Percentiles rank a stretch among this genome's conserved stretches.
These are phyloP conservation scores for Drosophila kepulauana DNA, from an alignment of 1,140 invertebrate species.

Conservation along the genomic window DNA sequence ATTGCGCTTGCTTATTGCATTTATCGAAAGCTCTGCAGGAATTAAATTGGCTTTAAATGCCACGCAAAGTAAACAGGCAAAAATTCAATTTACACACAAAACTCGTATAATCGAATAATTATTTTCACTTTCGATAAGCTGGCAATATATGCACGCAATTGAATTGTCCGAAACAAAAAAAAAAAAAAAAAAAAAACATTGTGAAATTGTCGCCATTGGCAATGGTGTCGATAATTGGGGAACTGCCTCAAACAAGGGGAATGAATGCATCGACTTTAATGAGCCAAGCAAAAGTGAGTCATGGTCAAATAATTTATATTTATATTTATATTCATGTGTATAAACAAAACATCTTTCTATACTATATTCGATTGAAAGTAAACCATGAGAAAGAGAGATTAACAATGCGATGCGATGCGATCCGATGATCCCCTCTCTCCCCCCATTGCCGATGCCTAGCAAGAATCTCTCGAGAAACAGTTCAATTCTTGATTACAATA, in stretches of 20 bases:
- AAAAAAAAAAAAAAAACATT: slow-evolving; percentile 4
- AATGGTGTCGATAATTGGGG: slow-evolving; percentile 33
- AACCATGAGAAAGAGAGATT: slow-evolving; percentile 23
- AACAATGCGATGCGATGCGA: slow-evolving; percentile 4
- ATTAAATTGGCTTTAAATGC: slow-evolving; percentile 23
- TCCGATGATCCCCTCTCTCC: neutral
- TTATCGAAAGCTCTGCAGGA: slow-evolving; percentile 11
- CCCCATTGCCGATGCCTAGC: too few species aligned
- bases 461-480: neutral
- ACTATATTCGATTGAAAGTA: slow-evolving; percentile 7
- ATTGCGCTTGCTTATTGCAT: slow-evolving; percentile 20
- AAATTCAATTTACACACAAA: slow-evolving; percentile 21
- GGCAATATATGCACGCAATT: slow-evolving; percentile 14
- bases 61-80: slow-evolving; percentile 2
- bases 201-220: slow-evolving; percentile 33
- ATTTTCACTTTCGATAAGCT: slow-evolving; percentile 34
- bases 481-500: slow-evolving; percentile 12
- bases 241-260: slow-evolving; percentile 20
- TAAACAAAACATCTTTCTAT: neutral
- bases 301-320: slow-evolving; percentile 59
- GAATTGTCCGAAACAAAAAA: neutral
- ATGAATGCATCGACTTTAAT: slow-evolving; percentile 15
- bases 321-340: neutral
- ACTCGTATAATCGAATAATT: slow-evolving; percentile 15
- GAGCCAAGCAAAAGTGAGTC: slow-evolving; percentile 58